A percentile compares a stretch with the other conserved stretches of the same genome.
Evolutionary conservation across 2,888 invertebrate genomes (phyloP).

Genomic region (Xestia c-nigrum): DNA sequence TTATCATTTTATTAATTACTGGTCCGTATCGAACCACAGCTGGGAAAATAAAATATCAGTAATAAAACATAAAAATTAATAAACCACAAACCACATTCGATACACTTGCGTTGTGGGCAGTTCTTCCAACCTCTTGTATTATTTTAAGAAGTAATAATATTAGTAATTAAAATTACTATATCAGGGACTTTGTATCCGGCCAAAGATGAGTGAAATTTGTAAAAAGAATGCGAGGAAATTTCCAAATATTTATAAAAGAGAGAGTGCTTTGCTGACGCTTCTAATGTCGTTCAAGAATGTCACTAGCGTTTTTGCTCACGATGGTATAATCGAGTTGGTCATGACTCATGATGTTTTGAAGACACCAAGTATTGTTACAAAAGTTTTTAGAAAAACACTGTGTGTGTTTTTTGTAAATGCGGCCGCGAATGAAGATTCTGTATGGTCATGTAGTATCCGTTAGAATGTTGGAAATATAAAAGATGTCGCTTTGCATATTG

Average conservation of each 20-base stretch:
- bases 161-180: constrained; percentile 42
- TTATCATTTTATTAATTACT: background rate
- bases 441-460: background rate
- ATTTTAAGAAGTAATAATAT: constrained; percentile 34
- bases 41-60: background rate
- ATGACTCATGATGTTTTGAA: background rate
- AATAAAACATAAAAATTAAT: constrained; percentile 50
- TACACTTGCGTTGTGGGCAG: constrained; percentile 65
- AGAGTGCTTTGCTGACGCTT: constrained; percentile 6
- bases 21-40: background rate
- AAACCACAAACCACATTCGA: constrained; percentile 43
- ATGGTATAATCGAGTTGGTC: background rate
- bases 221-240: constrained; percentile 6
- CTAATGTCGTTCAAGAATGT: background rate
- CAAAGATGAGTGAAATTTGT: constrained; percentile 39
- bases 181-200: constrained; percentile 57
- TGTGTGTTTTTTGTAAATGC: background rate
- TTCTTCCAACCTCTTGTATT: constrained; percentile 64
- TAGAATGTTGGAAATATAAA: background rate
- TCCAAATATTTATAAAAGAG: constrained; percentile 14
- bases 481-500: too few relatives aligned
- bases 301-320: constrained; percentile 5
- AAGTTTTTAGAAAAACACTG: too few relatives aligned
- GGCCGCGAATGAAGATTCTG: background rate
- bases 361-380: background rate